These are phyloP conservation scores for Bombus superbus DNA, from an alignment of 1,140 invertebrate genomes.

Conservation along the genomic window DNA sequence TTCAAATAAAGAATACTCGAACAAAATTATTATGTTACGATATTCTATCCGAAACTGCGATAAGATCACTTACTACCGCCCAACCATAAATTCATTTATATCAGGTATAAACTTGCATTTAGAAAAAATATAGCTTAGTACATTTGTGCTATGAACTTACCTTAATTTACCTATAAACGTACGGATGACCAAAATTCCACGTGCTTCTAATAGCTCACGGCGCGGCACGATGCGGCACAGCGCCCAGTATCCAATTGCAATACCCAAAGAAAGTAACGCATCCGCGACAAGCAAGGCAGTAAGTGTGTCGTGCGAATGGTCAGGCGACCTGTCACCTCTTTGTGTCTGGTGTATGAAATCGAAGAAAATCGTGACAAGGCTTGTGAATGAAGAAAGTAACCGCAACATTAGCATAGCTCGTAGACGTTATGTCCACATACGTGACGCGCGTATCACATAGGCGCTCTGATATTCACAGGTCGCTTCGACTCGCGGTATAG, in stretches of 20 bases:
- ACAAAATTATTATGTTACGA: too few relatives aligned
- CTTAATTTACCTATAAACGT: background rate
- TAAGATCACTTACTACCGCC: background rate
- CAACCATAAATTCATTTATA: background rate
- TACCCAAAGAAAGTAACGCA: background rate
- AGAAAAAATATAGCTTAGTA: too few relatives aligned
- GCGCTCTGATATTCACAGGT: background rate
- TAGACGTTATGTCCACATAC: too few relatives aligned
- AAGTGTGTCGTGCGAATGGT: background rate
- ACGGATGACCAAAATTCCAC: background rate
- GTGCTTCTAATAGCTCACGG: background rate
- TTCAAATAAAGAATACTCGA: too few relatives aligned
- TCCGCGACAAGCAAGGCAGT: background rate
- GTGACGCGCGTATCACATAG: background rate
- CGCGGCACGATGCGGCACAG: background rate
- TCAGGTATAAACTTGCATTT: background rate
- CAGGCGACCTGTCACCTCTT: background rate
- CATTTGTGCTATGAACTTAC: background rate
- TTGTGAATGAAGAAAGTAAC: background rate
- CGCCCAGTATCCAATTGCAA: background rate
- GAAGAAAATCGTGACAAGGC: background rate
- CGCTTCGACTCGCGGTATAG: background rate
- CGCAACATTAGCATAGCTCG: background rate
- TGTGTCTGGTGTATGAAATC: background rate
- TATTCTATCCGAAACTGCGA: too few relatives aligned